Evolutionary conservation across 2,888 invertebrate genomes (phyloP).

Genomic region (Eugnorisma glareosa): DNA sequence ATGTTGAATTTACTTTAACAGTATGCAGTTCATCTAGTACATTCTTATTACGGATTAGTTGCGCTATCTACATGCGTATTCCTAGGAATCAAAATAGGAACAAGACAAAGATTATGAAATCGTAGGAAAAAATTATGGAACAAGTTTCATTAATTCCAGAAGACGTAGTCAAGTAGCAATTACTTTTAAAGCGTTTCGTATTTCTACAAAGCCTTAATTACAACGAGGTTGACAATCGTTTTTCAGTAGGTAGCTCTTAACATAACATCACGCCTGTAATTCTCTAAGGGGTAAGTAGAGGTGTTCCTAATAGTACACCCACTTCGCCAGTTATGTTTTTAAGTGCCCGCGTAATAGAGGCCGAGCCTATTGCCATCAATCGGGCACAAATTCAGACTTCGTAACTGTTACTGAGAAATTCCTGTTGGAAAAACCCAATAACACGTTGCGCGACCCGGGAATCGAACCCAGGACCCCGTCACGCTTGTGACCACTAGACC

Average conservation of each 20-base stretch:
- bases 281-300: background rate
- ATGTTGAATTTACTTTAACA: too few species aligned
- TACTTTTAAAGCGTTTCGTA: background rate
- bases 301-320: background rate
- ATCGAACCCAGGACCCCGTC: background rate
- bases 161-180: background rate
- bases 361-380: background rate
- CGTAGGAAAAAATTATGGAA: background rate
- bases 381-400: background rate
- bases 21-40: constrained; percentile 33
- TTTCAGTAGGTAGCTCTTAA: background rate
- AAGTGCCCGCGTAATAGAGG: background rate
- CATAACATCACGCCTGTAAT: background rate
- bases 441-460: background rate
- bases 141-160: background rate
- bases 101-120: background rate
- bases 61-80: constrained; percentile 38
- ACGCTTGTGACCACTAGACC: background rate
- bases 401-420: background rate
- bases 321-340: background rate
- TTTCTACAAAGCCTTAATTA: background rate
- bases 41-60: constrained; percentile 52
- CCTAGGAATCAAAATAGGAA: constrained; percentile 2
- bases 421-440: background rate
- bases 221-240: background rate